Percentiles rank a stretch among this genome's conserved stretches.
phyloP scores from a whole-genome alignment of 2,888 invertebrate genomes.

The Chelonus formosanus region DNA sequence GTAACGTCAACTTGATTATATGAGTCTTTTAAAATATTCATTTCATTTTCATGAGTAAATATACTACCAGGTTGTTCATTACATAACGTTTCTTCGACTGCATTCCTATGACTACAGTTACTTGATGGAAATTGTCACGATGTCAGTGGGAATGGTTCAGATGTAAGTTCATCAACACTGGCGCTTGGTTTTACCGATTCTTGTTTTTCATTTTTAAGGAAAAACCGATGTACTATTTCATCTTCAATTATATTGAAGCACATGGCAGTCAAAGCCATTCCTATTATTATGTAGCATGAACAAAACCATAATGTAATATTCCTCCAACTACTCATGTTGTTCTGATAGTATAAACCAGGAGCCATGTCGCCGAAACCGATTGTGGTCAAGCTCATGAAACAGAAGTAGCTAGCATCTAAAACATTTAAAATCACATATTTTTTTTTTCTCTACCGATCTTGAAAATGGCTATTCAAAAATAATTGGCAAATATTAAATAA shows the following conservation, averaged over 20 bases:
- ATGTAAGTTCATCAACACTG: conserved; percentile 73
- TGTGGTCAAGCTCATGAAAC: conserved; percentile 94
- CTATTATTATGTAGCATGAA: conserved; percentile 85
- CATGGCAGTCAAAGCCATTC: conserved; percentile 89
- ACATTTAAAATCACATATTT: neutral
- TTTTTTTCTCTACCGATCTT: no score
- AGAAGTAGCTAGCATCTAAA: conserved; percentile 78
- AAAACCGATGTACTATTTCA: conserved; percentile 84
- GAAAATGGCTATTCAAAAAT: no score
- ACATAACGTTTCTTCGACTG: conserved; percentile 60
- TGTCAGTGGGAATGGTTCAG: conserved; percentile 74
- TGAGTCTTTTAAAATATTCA: conserved; percentile 62
- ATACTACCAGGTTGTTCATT: conserved; percentile 57
- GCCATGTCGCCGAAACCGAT: conserved; percentile 90
- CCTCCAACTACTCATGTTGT: conserved; percentile 69
- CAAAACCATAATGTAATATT: conserved; percentile 87
- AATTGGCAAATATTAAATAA: no score
- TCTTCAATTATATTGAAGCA: conserved; percentile 90
- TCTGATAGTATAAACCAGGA: conserved; percentile 73
- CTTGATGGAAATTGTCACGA: conserved; percentile 77
- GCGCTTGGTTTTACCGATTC: conserved; percentile 73
- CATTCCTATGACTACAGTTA: conserved; percentile 59
- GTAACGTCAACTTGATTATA: conserved; percentile 64
- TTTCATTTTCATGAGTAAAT: conserved; percentile 63
- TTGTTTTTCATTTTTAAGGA: conserved; percentile 71